Evolutionary conservation across 2,113 vertebrate species (phyloP), one percentile per base, ranked within the genome.

Genomic region (Hylia prasina): DNA sequence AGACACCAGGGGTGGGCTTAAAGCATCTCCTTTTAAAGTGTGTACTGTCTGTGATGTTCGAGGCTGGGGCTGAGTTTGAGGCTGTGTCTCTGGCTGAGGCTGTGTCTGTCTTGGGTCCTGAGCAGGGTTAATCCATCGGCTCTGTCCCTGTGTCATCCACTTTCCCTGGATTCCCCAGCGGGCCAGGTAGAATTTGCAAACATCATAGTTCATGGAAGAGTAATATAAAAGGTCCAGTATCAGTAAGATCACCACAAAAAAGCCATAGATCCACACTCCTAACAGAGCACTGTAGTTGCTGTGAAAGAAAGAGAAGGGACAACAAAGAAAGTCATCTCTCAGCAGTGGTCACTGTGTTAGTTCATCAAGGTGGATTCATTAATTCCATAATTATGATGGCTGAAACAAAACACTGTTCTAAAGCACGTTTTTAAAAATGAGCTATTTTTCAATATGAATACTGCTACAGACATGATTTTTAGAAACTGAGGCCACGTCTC

Each of bases 251-350:
- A 99, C 97, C 96, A 99, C 99, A 66, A 99, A 99, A 96, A 99
- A 99, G 87, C 99, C 99, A 40, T 99, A 99, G 97, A 99, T 99
- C 99, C 99, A 99, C 96, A 99, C 99, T 15, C 99, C 99, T 24
- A 99, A 92, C 94, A 99, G 95, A 6, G 99, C 99, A 0, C 99
- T 99, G 98, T 99, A 99, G 94, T 99, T 99, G 97, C 99, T 99
- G 98, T 10, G 40, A 92, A 91, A 95, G 72, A 94, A 86, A 80
- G 37, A 37, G 94, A 94, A 94, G 31, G 39, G 28, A 73, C 44
- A 90, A 45, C 17, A 79, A 48, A 60, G 17, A 28, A n/a, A 48
- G 28, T 65, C 44, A 50, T 18, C 8, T 68, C 10, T 51, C 60
- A 45, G 9, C 15, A 51, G 44, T 4, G 11, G 13, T 48, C 33